Evolutionary conservation across 2,888 invertebrate genomes (phyloP), one percentile per base, ranked within the genome.

Genomic region (Calephelis perditalis): DNA sequence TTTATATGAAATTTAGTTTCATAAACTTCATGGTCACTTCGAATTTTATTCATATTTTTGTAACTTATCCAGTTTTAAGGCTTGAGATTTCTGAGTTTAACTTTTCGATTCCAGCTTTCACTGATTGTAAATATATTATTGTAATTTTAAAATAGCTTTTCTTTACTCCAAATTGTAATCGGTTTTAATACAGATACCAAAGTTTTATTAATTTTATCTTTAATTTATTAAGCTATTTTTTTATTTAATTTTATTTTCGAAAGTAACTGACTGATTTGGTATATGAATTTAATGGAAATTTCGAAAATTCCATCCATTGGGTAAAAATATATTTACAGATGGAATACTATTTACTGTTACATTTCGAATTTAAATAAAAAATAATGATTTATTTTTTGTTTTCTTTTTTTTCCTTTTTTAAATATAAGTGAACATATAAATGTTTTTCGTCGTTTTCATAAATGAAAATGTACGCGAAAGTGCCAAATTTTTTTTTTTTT

Each of bases 161-260:
- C 86, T 84, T 79, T 84, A 84, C 80, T 81, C 81, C 81, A 84
- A 88, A 86, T 84, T 80, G 81, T 82, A 85, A 87, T 88, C 86
- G 87, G 88, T 86, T 82, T 84, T 86, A 88, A 86, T 84, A 84
- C 83, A 83, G 78, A 90, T 90, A 88, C 90, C 90, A 90, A 90
- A 90, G 90, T 90, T 88, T 86, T 84, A 82, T 81, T 86, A 86
- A 84, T 86, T 84, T 84, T 81, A 83, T 79, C 78, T 76, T 80
- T 87, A 85, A 84, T 79, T 83, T 87, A 79, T 82, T 86, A 83
- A 84, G 81, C 80, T 80, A 81, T 72, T 81, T 82, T 58, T 77
- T 73, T 77, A 74, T 78, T 78, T 69, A 78, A 74, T 78, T 74
- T 76, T 77, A 73, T 73, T 74, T 77, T 72, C 11, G 46, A 59